Conservation (phyloP, 2,888 invertebrate genomes). For the Tenthredo scrophulariae region DNA sequence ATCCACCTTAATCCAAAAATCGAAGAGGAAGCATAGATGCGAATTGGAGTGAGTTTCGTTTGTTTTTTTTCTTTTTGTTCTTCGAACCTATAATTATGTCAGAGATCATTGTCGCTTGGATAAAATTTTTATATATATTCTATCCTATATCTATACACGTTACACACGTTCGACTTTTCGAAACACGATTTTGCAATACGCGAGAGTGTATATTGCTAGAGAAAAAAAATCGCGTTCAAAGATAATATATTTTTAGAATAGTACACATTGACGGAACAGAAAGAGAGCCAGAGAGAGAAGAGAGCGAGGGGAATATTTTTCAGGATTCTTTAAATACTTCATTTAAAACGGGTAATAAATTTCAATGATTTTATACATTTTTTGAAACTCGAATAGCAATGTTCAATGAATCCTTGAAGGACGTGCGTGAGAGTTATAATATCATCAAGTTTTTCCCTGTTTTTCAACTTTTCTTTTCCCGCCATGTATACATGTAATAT, state of each 20-base stretch:
- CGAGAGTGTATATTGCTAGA: background rate
- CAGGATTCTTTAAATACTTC: conserved; percentile 28
- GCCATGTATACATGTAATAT: too few relatives aligned
- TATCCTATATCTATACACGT: background rate
- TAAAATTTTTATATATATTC: background rate
- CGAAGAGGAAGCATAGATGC: conserved; percentile 23
- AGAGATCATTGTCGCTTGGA: background rate
- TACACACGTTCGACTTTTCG: background rate
- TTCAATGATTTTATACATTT: background rate
- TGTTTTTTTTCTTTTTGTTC: too few relatives aligned
- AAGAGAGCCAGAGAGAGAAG: background rate
- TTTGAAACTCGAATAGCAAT: too few relatives aligned
- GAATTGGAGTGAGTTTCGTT: conserved; percentile 26
- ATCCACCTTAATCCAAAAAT: background rate
- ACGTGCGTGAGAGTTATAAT: background rate
- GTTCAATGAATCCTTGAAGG: too few relatives aligned
- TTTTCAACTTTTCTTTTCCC: background rate
- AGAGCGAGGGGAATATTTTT: conserved; percentile 2
- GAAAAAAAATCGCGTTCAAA: conserved; percentile 26
- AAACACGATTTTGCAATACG: background rate
- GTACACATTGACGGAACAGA: conserved; percentile 24
- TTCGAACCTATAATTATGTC: too few relatives aligned
- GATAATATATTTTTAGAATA: conserved; percentile 42
- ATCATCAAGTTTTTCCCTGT: background rate
- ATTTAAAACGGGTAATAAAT: background rate